Evolutionary conservation across 37 sponge, comb jelly and placozoan species (phyloP).

Genomic region (Beroe ovata): DNA sequence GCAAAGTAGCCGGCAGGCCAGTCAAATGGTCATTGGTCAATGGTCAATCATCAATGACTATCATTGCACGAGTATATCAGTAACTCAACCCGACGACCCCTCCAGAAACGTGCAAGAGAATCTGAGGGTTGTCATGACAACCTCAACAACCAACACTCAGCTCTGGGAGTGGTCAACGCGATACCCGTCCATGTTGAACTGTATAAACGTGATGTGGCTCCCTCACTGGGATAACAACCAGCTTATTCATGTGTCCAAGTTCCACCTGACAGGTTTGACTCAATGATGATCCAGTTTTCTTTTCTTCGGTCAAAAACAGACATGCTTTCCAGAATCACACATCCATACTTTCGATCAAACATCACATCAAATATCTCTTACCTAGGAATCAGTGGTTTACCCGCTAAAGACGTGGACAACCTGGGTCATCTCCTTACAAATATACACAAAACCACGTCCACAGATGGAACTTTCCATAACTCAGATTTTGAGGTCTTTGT

Average conservation of each 20-base stretch:
- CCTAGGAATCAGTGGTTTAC: neutral
- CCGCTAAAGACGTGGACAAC: conserved; percentile 34
- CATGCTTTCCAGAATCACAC: too few species aligned
- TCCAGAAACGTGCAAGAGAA: conserved; percentile 69
- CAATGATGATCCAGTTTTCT: too few species aligned
- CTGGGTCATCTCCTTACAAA: conserved; percentile 75
- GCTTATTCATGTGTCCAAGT: conserved; percentile 75
- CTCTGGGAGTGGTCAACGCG: conserved; percentile 53
- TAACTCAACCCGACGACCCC: too few species aligned
- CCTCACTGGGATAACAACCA: conserved; percentile 75
- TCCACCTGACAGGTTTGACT: conserved; percentile 80
- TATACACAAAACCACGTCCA: conserved; percentile 70
- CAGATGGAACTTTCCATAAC: conserved; percentile 71
- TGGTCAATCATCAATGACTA: too few species aligned
- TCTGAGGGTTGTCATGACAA: conserved; percentile 67
- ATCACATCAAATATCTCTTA: too few species aligned
- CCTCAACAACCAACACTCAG: conserved; percentile 33
- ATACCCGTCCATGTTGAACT: conserved; percentile 69
- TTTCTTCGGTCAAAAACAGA: too few species aligned
- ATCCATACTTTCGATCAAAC: too few species aligned
- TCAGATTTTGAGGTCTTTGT: conserved; percentile 75
- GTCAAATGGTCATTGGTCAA: too few species aligned
- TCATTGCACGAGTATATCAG: too few species aligned
- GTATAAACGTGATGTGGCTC: conserved; percentile 61
- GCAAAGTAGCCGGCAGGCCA: too few species aligned